Evolutionary conservation across 1,140 invertebrate genomes (phyloP), one percentile per base, ranked within the genome.

Genomic region (Telenomus remus): DNA sequence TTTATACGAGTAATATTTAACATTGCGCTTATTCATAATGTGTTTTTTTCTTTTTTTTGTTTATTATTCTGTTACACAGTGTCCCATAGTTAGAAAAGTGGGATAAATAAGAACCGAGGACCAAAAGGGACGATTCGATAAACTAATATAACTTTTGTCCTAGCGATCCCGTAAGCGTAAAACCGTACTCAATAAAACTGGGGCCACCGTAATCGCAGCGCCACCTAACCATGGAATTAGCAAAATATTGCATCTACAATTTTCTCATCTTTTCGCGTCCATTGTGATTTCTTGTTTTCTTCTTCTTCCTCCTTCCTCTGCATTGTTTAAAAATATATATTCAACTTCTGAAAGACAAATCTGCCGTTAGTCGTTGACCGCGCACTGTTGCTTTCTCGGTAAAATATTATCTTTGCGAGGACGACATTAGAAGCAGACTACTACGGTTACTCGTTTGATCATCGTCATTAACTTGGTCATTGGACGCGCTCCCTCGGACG

Each of bases 1-100:
- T 85, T 87, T 81, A 86, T 79, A 85, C 81, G 78, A 85, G 63
- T 82, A 86, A 65, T 82, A 84, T 80, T 80, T 84, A 83, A 82
- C 81, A 82, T 86, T 86, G 81, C 19, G 19, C 79, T 82, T 84
- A 82, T 81, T 85, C 80, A 76, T 81, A 82, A 6, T 1, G 64
- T 84, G n/a, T n/a, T n/a, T n/a, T n/a, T n/a, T n/a, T n/a, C n/a
- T n/a, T n/a, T n/a, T 84, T 60, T 59, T 66, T 76, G 42, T 16
- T 76, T 64, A 15, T n/a, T 75, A 83, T 74, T 78, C 78, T 82
- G 54, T 84, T 83, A 57, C 64, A 70, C 53, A 81, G 78, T 47
- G 44, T 59, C 12, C 49, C n/a, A n/a, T n/a, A n/a, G n/a, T n/a
- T n/a, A n/a, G n/a, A 39, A 39, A 39, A n/a, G n/a, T 9, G 1